phyloP scores from a whole-genome alignment of 2,113 vertebrate species.

The Lonchura striata region DNA sequence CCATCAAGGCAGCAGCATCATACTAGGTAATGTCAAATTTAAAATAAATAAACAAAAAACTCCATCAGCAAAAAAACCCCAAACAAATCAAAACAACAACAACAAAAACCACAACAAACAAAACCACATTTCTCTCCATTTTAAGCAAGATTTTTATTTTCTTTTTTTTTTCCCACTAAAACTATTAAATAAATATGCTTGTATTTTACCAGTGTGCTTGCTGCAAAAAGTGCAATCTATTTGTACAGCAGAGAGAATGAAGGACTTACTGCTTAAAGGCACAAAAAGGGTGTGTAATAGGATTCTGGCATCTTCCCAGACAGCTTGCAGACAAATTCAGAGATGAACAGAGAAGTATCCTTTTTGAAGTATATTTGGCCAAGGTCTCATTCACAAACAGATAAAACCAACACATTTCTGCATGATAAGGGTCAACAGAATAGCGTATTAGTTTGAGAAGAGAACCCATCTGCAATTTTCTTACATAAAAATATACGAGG shows the following conservation, averaged over 20 bases:
- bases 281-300: constrained; percentile 68
- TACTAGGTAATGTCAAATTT: neutral
- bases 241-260: constrained; percentile 63
- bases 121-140: neutral
- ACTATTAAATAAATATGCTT: constrained; percentile 59
- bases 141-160: neutral
- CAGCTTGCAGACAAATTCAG: constrained; percentile 71
- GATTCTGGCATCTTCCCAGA: constrained; percentile 68
- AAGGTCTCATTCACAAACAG: constrained; percentile 62
- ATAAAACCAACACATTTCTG: constrained; percentile 61
- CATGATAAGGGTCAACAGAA: constrained; percentile 63
- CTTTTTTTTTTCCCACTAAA: constrained; percentile 33
- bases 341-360: constrained; percentile 58
- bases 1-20: neutral
- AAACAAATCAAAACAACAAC: neutral
- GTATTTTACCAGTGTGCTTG: constrained; percentile 52
- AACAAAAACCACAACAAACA: neutral
- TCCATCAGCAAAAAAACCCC: neutral
- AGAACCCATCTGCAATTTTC: constrained; percentile 62
- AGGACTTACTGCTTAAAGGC: constrained; percentile 67
- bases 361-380: constrained; percentile 61
- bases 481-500: constrained; percentile 69
- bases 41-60: neutral
- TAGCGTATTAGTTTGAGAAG: constrained; percentile 63
- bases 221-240: constrained; percentile 72